These are phyloP conservation scores for Trachelus iudaicus DNA, from an alignment of 2,888 invertebrate genomes.

Conservation along the genomic window DNA sequence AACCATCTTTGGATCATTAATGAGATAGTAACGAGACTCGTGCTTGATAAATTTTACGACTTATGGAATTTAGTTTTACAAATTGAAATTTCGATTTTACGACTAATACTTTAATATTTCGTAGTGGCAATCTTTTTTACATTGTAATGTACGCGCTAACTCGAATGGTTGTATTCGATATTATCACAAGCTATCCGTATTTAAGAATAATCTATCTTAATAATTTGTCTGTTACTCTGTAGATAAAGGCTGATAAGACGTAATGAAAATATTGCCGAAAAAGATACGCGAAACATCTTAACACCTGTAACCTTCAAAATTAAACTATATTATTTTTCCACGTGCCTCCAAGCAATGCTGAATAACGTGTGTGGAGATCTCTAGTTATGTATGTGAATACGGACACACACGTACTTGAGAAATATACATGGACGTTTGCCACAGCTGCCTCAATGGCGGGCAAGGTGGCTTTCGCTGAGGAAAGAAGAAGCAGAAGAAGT, in stretches of 20 bases:
- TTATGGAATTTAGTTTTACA: background rate
- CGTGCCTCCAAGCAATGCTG: background rate
- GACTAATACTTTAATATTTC: background rate
- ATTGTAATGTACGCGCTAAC: background rate
- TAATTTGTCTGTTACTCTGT: background rate
- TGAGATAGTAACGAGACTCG: conserved; percentile 19
- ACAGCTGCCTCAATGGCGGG: conserved; percentile 44
- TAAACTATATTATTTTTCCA: background rate
- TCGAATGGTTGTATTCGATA: background rate
- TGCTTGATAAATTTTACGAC: background rate
- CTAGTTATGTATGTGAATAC: background rate
- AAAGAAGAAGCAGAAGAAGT: background rate
- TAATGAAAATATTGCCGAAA: background rate
- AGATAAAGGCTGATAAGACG: background rate
- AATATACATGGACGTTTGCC: conserved; percentile 28
- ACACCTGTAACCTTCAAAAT: background rate
- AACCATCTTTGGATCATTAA: conserved; percentile 22
- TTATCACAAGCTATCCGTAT: background rate
- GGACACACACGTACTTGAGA: background rate
- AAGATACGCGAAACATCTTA: background rate
- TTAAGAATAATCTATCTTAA: background rate
- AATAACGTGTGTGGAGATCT: background rate
- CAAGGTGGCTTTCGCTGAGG: conserved; percentile 3
- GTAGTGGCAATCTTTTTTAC: background rate
- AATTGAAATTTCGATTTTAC: background rate